Base-by-base conservation (phyloP, 2,888 invertebrate genomes). In the Drosophila gaucha region DNA sequence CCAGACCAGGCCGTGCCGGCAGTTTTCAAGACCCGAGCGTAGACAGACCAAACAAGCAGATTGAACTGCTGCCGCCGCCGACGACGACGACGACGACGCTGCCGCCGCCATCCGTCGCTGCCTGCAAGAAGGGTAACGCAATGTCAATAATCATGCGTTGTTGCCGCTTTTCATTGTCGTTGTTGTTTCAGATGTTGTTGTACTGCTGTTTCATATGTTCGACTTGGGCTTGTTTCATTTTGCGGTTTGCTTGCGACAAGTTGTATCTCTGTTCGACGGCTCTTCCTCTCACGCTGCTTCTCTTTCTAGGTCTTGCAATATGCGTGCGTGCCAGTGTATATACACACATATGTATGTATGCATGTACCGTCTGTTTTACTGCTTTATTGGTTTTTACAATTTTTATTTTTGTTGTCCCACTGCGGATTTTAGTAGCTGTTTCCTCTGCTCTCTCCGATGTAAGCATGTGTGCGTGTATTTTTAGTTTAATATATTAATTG, bases 121-220 rank as follows among this genome's bases (percentile, higher is more conserved):
- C 56, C 49, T 74, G 70, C 56, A 74, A 76, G 77, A 77, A 74
- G 80, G 72, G 85, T 78, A 78, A 82, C 74, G 85, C 85, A 82
- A 82, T 82, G 85, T 82, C 82, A 82, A 82, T 82, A 85, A 85
- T 78, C 85, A 80, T 84, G 85, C 82, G 82, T 67, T 74, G 82
- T 82, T 82, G 82, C 82, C 82, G 62, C 67, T 59, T 79, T 82
- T 82, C 82, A 82, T 72, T 67, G 76, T 72, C 62, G 78, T 59
- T 36, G 63, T 46, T 59, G 71, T 44, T 57, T n/a, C n/a, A n/a
- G 66, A 44, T 69, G 51, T 49, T 74, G 68, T 39, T 72, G 70
- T 52, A 65, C 70, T 52, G 71, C 31, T 64, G 44, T 73, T 73
- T 79, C 69, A 66, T 78, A 75, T 79, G 79, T 78, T 79, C 73